A percentile compares a stretch with the other conserved stretches of the same genome.
Evolutionary conservation across 2,888 invertebrate genomes (phyloP).

Genomic region (Drosophila testacea): DNA sequence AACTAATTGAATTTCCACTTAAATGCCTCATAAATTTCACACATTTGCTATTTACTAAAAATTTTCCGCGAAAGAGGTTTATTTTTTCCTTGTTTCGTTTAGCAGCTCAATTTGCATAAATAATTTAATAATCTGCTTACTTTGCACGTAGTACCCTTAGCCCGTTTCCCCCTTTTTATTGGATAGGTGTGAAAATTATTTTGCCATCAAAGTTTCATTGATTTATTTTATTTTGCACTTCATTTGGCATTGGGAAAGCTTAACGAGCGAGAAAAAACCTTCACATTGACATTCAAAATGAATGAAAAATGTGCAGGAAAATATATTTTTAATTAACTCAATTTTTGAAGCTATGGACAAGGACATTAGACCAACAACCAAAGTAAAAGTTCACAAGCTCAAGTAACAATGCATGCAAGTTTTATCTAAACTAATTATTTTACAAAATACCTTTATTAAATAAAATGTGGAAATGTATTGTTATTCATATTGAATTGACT

Average conservation of each 20-base stretch:
- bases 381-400: neutral
- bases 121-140: constrained; percentile 49
- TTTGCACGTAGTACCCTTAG: constrained; percentile 1
- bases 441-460: too few relatives aligned
- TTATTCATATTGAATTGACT: too few relatives aligned
- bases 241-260: constrained; percentile 41
- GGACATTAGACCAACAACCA: neutral
- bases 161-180: neutral
- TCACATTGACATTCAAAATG: constrained; percentile 58
- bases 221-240: constrained; percentile 53
- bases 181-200: constrained; percentile 43
- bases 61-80: neutral
- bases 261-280: constrained; percentile 35
- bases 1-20: constrained; percentile 7
- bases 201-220: constrained; percentile 36
- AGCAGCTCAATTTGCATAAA: constrained; percentile 32
- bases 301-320: constrained; percentile 7
- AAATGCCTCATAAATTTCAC: constrained; percentile 8
- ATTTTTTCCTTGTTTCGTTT: constrained; percentile 24
- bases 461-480: too few relatives aligned
- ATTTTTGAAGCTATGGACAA: neutral
- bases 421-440: neutral
- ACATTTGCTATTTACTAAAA: neutral
- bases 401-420: neutral
- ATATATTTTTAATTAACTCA: constrained; percentile 36